Evolutionary conservation across 2,888 invertebrate species (phyloP), one percentile per base, ranked within the genome.

Genomic region (Orgyia antiqua): DNA sequence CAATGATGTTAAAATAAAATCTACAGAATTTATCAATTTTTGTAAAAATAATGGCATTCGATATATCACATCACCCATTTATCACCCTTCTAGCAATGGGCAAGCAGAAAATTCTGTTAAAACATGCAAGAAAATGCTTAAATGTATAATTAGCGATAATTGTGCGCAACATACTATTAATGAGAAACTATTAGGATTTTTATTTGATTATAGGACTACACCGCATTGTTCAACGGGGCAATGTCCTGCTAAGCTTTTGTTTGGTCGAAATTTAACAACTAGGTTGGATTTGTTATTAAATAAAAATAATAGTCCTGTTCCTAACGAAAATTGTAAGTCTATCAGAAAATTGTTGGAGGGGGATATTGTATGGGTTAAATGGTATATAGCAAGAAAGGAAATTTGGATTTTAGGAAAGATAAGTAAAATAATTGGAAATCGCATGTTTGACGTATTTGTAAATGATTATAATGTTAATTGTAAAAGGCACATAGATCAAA

Each of bases 121-220:
- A 27, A 12, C 9, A 1, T 27, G 27, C 11, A 27, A 27, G n/a
- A 27, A 27, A 12, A 27, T 27, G 17, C 2, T 27, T 1, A 27
- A 27, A 19, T 27, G 27, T 12, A 18, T 27, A 9, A 6, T 26
- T 1, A 11, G 1, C 1, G 24, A 24, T 8, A 1, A 1, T 26
- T 26, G 4, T 1, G 15, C 8, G 13, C 3, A 8, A 10, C 10
- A 7, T 15, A 1, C 6, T n/a, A n/a, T n/a, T n/a, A n/a, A n/a
- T n/a, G n/a, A n/a, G n/a, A n/a, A n/a, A n/a, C n/a, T n/a, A n/a
- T n/a, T n/a, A n/a, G n/a, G n/a, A n/a, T n/a, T n/a, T n/a, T n/a
- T n/a, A n/a, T n/a, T n/a, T n/a, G n/a, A n/a, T n/a, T n/a, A n/a
- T n/a, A n/a, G n/a, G n/a, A n/a, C n/a, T n/a, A n/a, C n/a, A n/a